Percentiles rank a stretch among this genome's conserved stretches.
Evolutionary conservation across 2,888 invertebrate species (phyloP).

Genomic region (Cerastoderma edule): DNA sequence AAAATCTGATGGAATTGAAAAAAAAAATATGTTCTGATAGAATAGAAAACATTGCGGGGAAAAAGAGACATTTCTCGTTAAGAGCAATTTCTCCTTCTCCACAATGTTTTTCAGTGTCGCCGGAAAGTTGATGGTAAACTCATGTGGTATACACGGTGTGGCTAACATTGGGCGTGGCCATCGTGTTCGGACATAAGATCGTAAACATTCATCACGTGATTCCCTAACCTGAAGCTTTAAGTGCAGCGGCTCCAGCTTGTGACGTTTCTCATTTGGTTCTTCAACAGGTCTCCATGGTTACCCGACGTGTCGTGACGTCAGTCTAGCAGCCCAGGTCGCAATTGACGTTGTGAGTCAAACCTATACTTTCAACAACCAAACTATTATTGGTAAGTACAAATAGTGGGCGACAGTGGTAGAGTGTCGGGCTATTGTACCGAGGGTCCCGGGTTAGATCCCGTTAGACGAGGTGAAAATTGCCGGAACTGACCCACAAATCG

Average conservation of each 20-base stretch:
- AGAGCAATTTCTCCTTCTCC: no score
- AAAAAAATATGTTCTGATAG: not conserved
- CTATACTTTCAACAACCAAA: no score
- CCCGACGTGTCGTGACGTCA: not conserved
- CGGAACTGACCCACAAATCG: no score
- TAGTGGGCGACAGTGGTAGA: no score
- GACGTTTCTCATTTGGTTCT: not conserved
- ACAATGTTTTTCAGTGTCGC: no score
- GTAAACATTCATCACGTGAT: not conserved
- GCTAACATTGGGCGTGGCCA: not conserved
- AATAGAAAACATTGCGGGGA: not conserved
- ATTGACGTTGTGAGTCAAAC: conserved; percentile 8
- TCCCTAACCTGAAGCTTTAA: not conserved
- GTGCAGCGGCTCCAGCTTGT: not conserved
- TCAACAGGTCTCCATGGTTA: conserved; percentile 10
- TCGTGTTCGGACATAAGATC: not conserved
- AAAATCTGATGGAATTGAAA: no score
- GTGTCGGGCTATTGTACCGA: no score
- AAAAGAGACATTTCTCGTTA: no score
- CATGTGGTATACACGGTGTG: not conserved
- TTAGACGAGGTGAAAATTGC: no score
- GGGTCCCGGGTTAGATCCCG: no score
- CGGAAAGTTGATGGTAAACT: not conserved
- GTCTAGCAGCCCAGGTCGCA: conserved; percentile 3
- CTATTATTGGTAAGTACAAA: no score